Conservation (phyloP, 2,797 vertebrate species). For the Aeoliscus strigatus region DNA sequence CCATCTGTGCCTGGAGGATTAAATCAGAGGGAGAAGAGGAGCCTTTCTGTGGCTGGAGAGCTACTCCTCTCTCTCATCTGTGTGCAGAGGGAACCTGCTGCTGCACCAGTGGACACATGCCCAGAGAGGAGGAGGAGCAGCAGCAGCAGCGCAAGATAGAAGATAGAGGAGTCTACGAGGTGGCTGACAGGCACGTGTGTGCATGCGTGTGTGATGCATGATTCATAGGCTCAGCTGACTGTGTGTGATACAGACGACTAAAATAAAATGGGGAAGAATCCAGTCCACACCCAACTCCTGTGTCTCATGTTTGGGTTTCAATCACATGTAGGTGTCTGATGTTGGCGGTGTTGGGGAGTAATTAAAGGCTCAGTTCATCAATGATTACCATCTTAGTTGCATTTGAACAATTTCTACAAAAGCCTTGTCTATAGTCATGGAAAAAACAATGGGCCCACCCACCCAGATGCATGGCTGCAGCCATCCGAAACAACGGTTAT, state of each 20-base stretch:
- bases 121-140: conserved; percentile 27
- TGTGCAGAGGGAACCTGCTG: conserved; percentile 48
- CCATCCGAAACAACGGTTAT: too few species aligned
- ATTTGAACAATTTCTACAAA: too few species aligned
- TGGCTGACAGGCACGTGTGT: conserved; percentile 17
- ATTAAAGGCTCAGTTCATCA: too few species aligned
- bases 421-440: too few species aligned
- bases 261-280: conserved; percentile 34
- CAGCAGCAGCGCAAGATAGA: too few species aligned
- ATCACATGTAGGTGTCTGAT: too few species aligned
- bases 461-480: too few species aligned
- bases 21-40: conserved; percentile 50
- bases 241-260: conserved; percentile 16
- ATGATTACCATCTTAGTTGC: too few species aligned
- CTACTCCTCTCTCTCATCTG: conserved; percentile 32
- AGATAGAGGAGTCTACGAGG: conserved; percentile 11
- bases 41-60: conserved; percentile 44
- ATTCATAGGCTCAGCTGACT: conserved; percentile 39
- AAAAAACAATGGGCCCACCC: too few species aligned
- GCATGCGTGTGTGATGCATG: conserved; percentile 30
- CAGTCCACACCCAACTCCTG: conserved; percentile 10
- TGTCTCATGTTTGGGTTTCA: not conserved
- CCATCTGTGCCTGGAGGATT: conserved; percentile 59
- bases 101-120: conserved; percentile 45
- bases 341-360: too few species aligned